Percentiles rank a stretch among this genome's conserved stretches.
Conservation (phyloP, 2,797 vertebrate species). For the Trachurus trachurus region DNA sequence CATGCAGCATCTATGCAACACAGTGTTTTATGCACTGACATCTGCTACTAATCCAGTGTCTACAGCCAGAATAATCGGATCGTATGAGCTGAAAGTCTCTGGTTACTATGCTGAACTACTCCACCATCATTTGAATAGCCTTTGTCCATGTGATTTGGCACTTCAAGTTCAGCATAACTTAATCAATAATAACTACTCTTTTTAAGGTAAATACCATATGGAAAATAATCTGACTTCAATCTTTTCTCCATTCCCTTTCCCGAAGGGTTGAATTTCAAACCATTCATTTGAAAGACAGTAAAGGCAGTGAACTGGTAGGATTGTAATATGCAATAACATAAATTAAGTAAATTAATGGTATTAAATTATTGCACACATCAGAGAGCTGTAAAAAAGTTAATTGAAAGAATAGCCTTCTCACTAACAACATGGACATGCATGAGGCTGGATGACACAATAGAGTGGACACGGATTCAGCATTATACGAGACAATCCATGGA, state of each 20-base stretch:
- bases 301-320: not conserved
- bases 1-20: conserved; percentile 11
- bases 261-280: not conserved
- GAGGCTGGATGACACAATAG: not conserved
- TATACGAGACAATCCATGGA: not conserved
- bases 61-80: not conserved
- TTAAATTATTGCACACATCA: not conserved
- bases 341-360: not conserved
- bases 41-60: not conserved
- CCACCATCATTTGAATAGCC: not conserved
- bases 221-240: not conserved
- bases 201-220: not conserved
- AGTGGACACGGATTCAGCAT: not conserved
- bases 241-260: not conserved
- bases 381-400: not conserved
- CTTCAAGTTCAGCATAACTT: not conserved
- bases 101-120: not conserved
- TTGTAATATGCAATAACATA: not conserved
- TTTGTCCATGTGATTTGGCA: not conserved
- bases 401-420: not conserved
- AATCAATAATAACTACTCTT: not conserved
- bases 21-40: not conserved
- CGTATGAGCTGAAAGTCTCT: conserved; percentile 4
- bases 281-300: not conserved
- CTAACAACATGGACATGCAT: not conserved